Evolutionary conservation across 1,140 invertebrate genomes (phyloP), one percentile per base, ranked within the genome.

Genomic region (Tetramorium parvispinum): DNA sequence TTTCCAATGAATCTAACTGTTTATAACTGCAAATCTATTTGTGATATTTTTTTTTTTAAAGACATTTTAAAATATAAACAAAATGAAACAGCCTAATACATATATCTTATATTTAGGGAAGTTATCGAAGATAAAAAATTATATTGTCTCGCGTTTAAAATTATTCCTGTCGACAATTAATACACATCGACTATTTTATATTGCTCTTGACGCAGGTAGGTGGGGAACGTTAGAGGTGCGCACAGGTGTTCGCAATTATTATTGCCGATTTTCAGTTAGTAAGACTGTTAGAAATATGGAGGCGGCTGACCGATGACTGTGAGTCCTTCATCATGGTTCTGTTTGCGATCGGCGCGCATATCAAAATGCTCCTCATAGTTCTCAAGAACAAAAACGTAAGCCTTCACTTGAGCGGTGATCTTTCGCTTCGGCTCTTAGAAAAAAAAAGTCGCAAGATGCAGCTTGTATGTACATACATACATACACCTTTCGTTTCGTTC

Each of bases 191-290:
- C 13, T 21, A 75, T 4, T 37, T 75, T 46, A 76, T 10, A 18
- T 63, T 16, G 18, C 8, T 63, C 24, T 61, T 57, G 24, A 43
- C n/a, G 21, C 37, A 77, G 55, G 40, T 77, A 78, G 51, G 18
- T n/a, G 2, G 3, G 24, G 7, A 78, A 43, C 11, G 24, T n/a
- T 46, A 77, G 5, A 61, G 8, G 2, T 18, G 24, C 1, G 18
- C 16, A 61, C 10, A 49, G 2, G 4, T 18, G 4, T 21, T 37
- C 11, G 16, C 5, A 78, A 63, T 78, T 78, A 78, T 63, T 49
- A 78, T 63, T 21, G 5, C 16, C 16, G 32, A 40, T 68, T 79
- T 79, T 68, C 46, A 79, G 46, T 68, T 79, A 24, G 10, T 79
- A 79, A 24, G n/a, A 27, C 5, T 79, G 0, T 37, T 7, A 0